These are phyloP conservation scores for Sisyra terminalis DNA, from an alignment of 2,888 invertebrate genomes.

Conservation along the genomic window DNA sequence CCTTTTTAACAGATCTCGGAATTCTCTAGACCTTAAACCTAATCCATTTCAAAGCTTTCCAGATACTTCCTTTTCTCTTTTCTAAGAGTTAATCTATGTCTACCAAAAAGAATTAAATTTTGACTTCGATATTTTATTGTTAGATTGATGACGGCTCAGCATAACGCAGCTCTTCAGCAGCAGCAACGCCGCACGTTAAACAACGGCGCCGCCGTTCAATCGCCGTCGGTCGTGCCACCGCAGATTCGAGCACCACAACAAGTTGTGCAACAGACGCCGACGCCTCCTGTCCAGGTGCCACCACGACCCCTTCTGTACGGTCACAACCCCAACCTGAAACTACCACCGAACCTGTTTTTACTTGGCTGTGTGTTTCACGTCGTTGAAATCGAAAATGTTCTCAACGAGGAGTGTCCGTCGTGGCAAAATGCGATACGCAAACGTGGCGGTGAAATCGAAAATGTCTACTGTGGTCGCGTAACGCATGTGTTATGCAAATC, in stretches of 20 bases:
- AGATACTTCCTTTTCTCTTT: no score
- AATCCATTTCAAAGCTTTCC: no score
- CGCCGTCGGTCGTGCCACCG: conserved; percentile 12
- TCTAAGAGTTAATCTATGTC: no score
- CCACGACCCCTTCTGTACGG: conserved; percentile 74
- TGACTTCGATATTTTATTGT: conserved; percentile 8
- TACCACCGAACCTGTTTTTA: conserved; percentile 77
- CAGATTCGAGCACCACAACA: conserved; percentile 18
- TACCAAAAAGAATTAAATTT: no score
- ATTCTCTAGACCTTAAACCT: no score
- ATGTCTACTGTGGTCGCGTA: conserved; percentile 66
- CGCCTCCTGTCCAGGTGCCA: conserved; percentile 28
- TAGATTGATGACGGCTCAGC: conserved; percentile 72
- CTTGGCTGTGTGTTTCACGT: conserved; percentile 82
- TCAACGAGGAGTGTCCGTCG: conserved; percentile 17
- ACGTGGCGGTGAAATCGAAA: conserved; percentile 79
- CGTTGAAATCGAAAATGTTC: conserved; percentile 23
- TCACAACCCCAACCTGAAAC: conserved; percentile 79
- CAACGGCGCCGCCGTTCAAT: conserved; percentile 23
- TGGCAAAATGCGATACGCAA: conserved; percentile 61
- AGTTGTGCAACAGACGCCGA: conserved; percentile 24
- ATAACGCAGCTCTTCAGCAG: conserved; percentile 43
- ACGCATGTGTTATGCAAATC: conserved; percentile 88
- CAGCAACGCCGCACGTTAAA: conserved; percentile 27
- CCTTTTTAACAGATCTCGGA: no score